Percentiles rank a stretch among this genome's conserved stretches.
Evolutionary conservation across 2,113 vertebrate species (phyloP).

Genomic region (Channa argus): DNA sequence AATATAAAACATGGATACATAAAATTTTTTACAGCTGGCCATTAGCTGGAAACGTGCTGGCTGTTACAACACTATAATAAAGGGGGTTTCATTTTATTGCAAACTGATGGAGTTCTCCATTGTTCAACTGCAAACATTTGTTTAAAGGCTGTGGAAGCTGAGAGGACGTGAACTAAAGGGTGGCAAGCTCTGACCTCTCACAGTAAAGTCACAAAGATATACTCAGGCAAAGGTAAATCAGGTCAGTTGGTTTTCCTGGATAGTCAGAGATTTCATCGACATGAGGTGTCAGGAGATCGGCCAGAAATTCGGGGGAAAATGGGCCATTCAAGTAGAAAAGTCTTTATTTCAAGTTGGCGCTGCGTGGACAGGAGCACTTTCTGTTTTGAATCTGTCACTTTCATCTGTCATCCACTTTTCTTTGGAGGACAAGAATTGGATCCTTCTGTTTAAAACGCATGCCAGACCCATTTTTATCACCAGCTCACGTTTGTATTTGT

Average conservation of each 20-base stretch:
- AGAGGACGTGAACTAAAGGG: not conserved
- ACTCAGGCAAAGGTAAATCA: not conserved
- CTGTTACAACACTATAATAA: slow-evolving; percentile 31
- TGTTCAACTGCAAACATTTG: slow-evolving; percentile 29
- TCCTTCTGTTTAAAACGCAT: not conserved
- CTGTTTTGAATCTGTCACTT: slow-evolving; percentile 20
- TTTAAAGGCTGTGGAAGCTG: slow-evolving; percentile 12
- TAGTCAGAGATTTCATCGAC: slow-evolving; percentile 2
- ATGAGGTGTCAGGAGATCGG: not conserved
- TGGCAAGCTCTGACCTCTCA: slow-evolving; percentile 7
- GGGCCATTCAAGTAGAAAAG: not conserved
- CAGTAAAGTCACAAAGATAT: not conserved
- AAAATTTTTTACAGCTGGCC: slow-evolving; percentile 56
- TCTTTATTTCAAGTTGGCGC: slow-evolving; percentile 16
- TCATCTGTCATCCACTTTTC: slow-evolving; percentile 13
- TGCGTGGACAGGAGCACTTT: not conserved
- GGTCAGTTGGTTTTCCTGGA: not conserved
- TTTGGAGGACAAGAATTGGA: slow-evolving; percentile 5
- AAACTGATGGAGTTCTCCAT: slow-evolving; percentile 32
- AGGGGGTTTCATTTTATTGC: slow-evolving; percentile 43
- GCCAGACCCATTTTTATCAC: slow-evolving; percentile 2
- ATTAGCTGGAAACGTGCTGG: slow-evolving; percentile 55
- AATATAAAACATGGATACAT: slow-evolving; percentile 48
- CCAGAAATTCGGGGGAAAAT: not conserved
- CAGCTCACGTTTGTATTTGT: slow-evolving; percentile 10